These are phyloP conservation scores for Himantopus leucocephalus DNA, from an alignment of 2,113 vertebrate genomes.

Conservation along the genomic window DNA sequence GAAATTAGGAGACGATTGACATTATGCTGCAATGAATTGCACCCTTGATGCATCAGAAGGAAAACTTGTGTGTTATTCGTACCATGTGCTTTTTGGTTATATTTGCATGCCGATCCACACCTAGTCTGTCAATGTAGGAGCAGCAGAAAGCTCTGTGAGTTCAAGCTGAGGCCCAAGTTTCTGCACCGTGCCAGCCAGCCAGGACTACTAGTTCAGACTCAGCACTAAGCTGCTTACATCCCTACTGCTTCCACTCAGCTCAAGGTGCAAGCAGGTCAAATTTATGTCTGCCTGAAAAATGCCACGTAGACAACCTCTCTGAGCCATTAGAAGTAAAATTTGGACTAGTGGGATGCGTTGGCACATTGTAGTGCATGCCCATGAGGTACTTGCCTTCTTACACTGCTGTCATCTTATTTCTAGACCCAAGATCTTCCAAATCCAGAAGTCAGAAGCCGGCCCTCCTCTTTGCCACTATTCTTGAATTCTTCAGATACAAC, in stretches of 20 bases:
- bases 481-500: not conserved
- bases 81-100: not conserved
- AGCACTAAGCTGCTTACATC: not conserved
- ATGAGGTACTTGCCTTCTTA: not conserved
- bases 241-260: not conserved
- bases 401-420: not conserved
- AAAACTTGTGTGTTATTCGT: not conserved
- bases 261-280: not conserved
- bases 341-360: rapidly evolving
- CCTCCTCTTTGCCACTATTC: constrained; percentile 5
- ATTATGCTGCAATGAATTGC: not conserved
- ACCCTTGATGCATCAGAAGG: not conserved
- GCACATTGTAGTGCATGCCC: not conserved
- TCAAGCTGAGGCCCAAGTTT: not conserved
- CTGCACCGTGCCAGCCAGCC: not conserved
- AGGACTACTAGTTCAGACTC: not conserved
- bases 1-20: not conserved
- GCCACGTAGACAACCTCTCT: not conserved
- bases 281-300: not conserved
- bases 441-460: not conserved
- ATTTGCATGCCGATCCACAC: not conserved
- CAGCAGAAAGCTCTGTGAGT: not conserved
- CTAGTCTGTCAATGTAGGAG: not conserved
- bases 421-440: constrained; percentile 5
- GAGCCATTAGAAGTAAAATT: not conserved